These are phyloP conservation scores for Apis laboriosa DNA, from an alignment of 1,140 invertebrate species.

Conservation along the genomic window DNA sequence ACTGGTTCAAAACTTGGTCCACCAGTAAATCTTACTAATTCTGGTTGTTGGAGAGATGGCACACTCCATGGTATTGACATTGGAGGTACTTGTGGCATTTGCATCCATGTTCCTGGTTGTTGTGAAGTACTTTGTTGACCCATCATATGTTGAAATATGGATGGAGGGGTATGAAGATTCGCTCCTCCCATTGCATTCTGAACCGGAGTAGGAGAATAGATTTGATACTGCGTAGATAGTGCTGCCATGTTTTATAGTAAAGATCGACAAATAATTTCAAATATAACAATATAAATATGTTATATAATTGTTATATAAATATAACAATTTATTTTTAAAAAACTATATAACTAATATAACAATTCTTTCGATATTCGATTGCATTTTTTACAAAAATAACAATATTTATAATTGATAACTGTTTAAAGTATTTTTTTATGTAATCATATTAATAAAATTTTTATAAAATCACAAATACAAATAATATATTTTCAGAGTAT, in stretches of 20 bases:
- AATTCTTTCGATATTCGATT: not conserved
- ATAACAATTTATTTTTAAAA: not conserved
- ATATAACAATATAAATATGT: not conserved
- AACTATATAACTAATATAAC: not conserved
- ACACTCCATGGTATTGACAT: constrained; percentile 77
- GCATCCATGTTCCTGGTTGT: constrained; percentile 69
- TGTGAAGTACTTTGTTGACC: constrained; percentile 68
- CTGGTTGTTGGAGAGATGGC: constrained; percentile 67
- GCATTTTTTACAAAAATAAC: not conserved
- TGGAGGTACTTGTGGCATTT: constrained; percentile 74
- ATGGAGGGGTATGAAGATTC: constrained; percentile 74
- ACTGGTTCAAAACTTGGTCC: constrained; percentile 52
- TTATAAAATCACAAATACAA: not conserved
- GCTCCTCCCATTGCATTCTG: constrained; percentile 76
- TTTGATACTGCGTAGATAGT: constrained; percentile 44
- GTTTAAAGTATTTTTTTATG: too few relatives aligned
- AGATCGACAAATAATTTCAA: not conserved
- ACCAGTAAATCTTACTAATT: constrained; percentile 74
- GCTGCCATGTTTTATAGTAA: not conserved
- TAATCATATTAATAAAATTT: not conserved
- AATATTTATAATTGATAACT: not conserved
- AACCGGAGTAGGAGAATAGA: constrained; percentile 37
- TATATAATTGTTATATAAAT: too few relatives aligned
- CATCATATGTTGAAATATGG: constrained; percentile 79
- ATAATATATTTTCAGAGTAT: not conserved